Evolutionary conservation across 2,888 invertebrate genomes (phyloP).

Genomic region (Drosophila birchii): DNA sequence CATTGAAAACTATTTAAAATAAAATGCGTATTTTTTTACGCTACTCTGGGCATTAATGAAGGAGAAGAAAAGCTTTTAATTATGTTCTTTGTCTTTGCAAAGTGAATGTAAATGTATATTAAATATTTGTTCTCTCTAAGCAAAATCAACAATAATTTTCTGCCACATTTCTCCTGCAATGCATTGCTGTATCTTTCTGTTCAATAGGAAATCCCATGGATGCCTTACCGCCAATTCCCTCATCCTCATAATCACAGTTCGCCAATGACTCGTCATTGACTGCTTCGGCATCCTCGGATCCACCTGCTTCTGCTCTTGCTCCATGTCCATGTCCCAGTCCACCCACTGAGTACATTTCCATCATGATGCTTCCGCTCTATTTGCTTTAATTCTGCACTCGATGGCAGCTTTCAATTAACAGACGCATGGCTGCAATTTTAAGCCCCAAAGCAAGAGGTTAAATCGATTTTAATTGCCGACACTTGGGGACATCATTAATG

Average conservation of each 20-base stretch:
- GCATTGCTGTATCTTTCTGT: not conserved
- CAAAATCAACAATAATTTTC: not conserved
- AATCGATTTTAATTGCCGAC: conserved; percentile 48
- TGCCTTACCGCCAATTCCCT: conserved; percentile 75
- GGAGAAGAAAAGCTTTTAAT: not conserved
- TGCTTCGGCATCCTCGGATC: not conserved
- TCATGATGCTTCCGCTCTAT: conserved; percentile 53
- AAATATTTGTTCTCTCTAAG: not conserved
- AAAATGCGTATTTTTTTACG: not conserved
- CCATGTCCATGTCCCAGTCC: conserved; percentile 1
- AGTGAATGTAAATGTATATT: conserved; percentile 1
- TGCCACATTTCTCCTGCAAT: not conserved
- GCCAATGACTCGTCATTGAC: conserved; percentile 23
- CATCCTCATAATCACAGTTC: conserved; percentile 66
- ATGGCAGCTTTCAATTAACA: conserved; percentile 34
- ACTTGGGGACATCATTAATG: conserved; percentile 50
- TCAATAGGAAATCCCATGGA: conserved; percentile 17
- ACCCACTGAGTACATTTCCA: conserved; percentile 38
- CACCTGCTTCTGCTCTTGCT: not conserved
- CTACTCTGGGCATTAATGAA: too few relatives aligned
- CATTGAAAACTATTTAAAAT: conserved; percentile 11
- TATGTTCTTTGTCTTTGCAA: not conserved
- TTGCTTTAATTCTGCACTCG: conserved; percentile 38
- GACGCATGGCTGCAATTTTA: conserved; percentile 18
- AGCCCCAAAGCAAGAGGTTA: not conserved